Conservation (phyloP, 2,797 vertebrate species). For the Triplophysa yarkandensis region DNA sequence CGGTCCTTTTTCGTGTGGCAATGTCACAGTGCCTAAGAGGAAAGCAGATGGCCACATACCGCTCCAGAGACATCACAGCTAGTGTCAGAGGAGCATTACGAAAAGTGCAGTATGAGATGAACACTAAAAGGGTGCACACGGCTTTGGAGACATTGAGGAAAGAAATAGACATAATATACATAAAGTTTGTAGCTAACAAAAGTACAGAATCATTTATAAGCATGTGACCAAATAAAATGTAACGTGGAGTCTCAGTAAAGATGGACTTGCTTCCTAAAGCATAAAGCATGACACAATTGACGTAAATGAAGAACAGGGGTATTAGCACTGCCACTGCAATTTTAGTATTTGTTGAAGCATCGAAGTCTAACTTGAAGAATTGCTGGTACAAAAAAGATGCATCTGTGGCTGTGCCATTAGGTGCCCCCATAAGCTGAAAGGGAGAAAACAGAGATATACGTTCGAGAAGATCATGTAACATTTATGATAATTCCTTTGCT, state of each 20-base stretch:
- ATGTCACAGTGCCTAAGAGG: constrained; percentile 66
- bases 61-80: constrained; percentile 72
- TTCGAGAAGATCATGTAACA: neutral
- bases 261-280: constrained; percentile 60
- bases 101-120: constrained; percentile 25
- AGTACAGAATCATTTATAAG: constrained; percentile 62
- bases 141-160: constrained; percentile 40
- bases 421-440: constrained; percentile 40
- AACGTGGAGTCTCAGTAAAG: constrained; percentile 65
- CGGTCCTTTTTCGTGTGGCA: constrained; percentile 61
- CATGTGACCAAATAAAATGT: constrained; percentile 63
- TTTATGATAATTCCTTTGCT: neutral
- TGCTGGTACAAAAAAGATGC: constrained; percentile 34
- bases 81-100: constrained; percentile 65
- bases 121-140: constrained; percentile 54
- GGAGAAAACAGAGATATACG: constrained; percentile 12
- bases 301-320: constrained; percentile 57
- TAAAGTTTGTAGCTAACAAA: constrained; percentile 39
- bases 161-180: constrained; percentile 42
- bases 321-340: constrained; percentile 37
- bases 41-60: constrained; percentile 69
- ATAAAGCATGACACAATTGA: constrained; percentile 63
- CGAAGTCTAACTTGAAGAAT: constrained; percentile 34
- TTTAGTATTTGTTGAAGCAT: constrained; percentile 23
- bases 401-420: constrained; percentile 38